Conservation (phyloP, 2,113 vertebrate genomes). For the Aldabrachelys gigantea region DNA sequence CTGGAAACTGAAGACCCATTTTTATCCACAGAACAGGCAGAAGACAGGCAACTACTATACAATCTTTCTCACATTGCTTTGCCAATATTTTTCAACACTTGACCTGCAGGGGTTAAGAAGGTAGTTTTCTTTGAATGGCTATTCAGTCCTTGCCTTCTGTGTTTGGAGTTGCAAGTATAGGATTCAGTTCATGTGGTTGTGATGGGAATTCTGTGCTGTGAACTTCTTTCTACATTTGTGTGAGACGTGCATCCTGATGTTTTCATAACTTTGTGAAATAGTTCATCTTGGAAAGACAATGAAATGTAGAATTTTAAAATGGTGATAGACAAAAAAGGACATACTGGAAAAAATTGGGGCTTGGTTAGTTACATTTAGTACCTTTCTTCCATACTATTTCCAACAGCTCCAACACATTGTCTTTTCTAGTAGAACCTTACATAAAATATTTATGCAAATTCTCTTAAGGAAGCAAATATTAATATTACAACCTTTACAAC, state of each 20-base stretch:
- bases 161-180: background rate
- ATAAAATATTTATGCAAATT: background rate
- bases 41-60: background rate
- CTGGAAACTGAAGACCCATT: background rate
- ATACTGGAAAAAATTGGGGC: fast-evolving
- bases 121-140: background rate
- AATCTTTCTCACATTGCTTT: background rate
- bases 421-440: background rate
- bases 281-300: background rate
- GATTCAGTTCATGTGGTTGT: background rate
- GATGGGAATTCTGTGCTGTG: background rate
- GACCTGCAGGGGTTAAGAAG: background rate
- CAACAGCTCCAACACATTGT: background rate
- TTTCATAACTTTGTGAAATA: background rate
- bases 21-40: background rate
- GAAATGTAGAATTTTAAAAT: background rate
- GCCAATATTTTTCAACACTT: background rate
- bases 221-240: background rate
- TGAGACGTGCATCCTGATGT: background rate
- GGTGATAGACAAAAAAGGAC: background rate
- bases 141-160: background rate
- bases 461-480: background rate
- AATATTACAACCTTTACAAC: background rate
- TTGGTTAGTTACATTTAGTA: background rate
- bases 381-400: background rate